These are phyloP conservation scores for Scomber japonicus DNA, from an alignment of 2,113 vertebrate species.

Conservation along the genomic window DNA sequence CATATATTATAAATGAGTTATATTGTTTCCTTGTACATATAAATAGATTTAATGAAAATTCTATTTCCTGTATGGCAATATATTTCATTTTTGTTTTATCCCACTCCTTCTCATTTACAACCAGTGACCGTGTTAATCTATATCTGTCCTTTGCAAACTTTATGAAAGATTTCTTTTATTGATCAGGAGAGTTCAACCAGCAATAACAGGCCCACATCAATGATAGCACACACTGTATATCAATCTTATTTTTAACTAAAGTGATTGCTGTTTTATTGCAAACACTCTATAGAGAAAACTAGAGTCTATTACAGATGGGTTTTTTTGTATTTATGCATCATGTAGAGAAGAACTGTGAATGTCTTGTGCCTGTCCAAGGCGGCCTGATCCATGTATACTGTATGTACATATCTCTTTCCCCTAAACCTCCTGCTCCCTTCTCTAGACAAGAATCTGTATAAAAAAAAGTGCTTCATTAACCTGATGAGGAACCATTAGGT, in stretches of 20 bases:
- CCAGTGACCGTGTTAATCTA: slow-evolving; percentile 47
- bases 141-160: slow-evolving; percentile 48
- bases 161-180: slow-evolving; percentile 20
- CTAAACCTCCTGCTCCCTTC: slow-evolving; percentile 33
- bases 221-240: slow-evolving; percentile 52
- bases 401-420: slow-evolving; percentile 62
- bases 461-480: slow-evolving; percentile 54
- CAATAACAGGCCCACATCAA: slow-evolving; percentile 62
- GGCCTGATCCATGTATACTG: slow-evolving; percentile 65
- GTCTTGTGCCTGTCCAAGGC: slow-evolving; percentile 76
- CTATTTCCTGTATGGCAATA: slow-evolving; percentile 42
- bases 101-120: slow-evolving; percentile 46
- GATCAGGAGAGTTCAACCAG: slow-evolving; percentile 63
- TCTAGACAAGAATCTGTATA: slow-evolving; percentile 31
- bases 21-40: slow-evolving; percentile 26
- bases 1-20: slow-evolving; percentile 35
- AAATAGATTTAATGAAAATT: slow-evolving; percentile 16
- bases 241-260: slow-evolving; percentile 23
- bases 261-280: slow-evolving; percentile 67
- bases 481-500: slow-evolving; percentile 36
- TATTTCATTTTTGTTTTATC: slow-evolving; percentile 51
- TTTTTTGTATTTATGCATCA: slow-evolving; percentile 63
- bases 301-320: slow-evolving; percentile 38
- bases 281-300: slow-evolving; percentile 46
- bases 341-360: slow-evolving; percentile 75